Evolutionary conservation across 2,113 vertebrate genomes (phyloP).

Genomic region (Pedionomus torquatus): DNA sequence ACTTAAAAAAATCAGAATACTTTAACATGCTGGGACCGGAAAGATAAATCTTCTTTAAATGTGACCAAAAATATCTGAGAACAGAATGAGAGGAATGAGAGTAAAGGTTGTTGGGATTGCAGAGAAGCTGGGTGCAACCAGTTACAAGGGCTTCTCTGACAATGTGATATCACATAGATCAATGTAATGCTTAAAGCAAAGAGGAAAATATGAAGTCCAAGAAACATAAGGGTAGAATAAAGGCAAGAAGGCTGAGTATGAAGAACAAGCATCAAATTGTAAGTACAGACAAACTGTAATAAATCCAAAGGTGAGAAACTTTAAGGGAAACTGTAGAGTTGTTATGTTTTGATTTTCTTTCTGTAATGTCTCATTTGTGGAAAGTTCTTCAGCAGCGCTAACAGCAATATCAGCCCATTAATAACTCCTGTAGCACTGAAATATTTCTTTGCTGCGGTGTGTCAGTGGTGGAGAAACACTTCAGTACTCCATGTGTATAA

Average conservation of each 20-base stretch:
- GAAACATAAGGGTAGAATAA: not conserved
- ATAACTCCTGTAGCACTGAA: not conserved
- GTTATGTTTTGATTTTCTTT: not conserved
- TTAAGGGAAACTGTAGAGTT: not conserved
- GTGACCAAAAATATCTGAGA: conserved; percentile 18
- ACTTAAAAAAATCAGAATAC: conserved; percentile 48
- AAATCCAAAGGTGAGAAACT: not conserved
- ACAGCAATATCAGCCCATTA: not conserved
- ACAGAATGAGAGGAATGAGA: not conserved
- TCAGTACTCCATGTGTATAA: not conserved
- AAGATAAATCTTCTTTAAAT: conserved; percentile 51
- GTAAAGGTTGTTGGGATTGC: not conserved
- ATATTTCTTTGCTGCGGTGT: not conserved
- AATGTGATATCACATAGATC: not conserved
- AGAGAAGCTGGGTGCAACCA: not conserved
- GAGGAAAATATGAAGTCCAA: not conserved
- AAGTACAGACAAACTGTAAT: not conserved
- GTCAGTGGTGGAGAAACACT: not conserved
- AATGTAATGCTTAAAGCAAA: not conserved
- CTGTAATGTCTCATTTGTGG: not conserved
- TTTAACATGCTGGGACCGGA: not conserved
- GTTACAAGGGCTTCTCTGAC: not conserved
- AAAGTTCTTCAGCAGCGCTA: not conserved
- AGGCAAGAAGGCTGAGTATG: not conserved
- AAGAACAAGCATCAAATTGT: not conserved